Evolutionary conservation across 2,113 vertebrate species (phyloP).

Genomic region (Barbus barbus): DNA sequence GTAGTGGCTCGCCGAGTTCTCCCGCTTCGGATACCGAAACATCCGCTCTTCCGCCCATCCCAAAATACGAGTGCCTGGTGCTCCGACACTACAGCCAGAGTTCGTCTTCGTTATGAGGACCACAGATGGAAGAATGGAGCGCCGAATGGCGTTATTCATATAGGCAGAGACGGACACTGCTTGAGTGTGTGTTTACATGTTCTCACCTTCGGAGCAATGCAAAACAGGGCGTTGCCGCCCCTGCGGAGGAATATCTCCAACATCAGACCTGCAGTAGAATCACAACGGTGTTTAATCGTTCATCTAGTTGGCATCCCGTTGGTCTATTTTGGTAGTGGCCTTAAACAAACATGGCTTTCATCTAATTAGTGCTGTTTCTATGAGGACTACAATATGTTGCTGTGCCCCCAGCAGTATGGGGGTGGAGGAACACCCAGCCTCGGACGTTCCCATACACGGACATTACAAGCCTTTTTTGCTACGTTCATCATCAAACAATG

Average conservation of each 20-base stretch:
- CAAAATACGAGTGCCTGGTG: conserved; percentile 88
- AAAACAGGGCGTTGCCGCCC: background rate
- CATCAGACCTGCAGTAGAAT: conserved; percentile 49
- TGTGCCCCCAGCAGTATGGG: background rate
- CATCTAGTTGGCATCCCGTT: conserved; percentile 51
- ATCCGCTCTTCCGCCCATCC: conserved; percentile 83
- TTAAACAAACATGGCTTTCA: conserved; percentile 92
- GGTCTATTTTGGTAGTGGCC: conserved; percentile 86
- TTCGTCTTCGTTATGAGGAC: conserved; percentile 94
- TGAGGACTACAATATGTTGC: conserved; percentile 25
- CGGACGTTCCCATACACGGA: conserved; percentile 8
- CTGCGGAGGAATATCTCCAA: background rate
- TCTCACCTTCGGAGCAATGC: conserved; percentile 33
- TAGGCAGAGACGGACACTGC: background rate
- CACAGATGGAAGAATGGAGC: background rate
- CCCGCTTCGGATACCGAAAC: conserved; percentile 81
- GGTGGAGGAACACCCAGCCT: background rate
- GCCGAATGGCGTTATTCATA: background rate
- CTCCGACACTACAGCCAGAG: conserved; percentile 98
- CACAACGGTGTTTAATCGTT: conserved; percentile 24
- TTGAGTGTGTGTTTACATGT: conserved; percentile 55
- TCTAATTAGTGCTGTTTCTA: conserved; percentile 73
- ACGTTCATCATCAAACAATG: background rate
- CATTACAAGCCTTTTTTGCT: conserved; percentile 23
- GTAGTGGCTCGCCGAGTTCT: conserved; percentile 85